These are phyloP conservation scores for Malurus cyaneus DNA, from an alignment of 2,113 vertebrate species.

Conservation along the genomic window DNA sequence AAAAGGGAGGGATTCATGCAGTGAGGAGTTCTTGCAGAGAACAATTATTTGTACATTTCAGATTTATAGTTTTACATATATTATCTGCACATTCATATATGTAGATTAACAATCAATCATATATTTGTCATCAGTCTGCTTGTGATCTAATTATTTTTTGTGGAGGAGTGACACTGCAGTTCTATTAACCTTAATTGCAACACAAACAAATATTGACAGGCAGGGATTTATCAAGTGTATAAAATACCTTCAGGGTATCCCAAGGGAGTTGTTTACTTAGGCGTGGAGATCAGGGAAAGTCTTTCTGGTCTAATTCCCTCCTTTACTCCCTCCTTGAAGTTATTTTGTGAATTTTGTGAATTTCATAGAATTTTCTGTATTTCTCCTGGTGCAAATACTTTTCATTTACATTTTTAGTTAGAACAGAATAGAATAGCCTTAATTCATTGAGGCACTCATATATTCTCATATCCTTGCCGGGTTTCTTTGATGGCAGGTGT, in stretches of 20 bases:
- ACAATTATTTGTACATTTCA: not conserved
- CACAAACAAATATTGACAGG: not conserved
- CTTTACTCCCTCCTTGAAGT: not conserved
- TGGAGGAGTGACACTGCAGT: not conserved
- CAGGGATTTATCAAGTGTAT: not conserved
- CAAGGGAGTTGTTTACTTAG: not conserved
- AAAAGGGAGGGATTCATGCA: not conserved
- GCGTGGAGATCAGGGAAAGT: not conserved
- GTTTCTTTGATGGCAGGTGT: not conserved
- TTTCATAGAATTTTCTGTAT: not conserved
- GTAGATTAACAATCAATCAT: not conserved
- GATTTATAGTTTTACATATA: not conserved
- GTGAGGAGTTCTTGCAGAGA: not conserved
- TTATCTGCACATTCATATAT: not conserved
- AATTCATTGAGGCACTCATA: not conserved
- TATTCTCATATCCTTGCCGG: rapidly evolving
- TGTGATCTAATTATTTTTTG: not conserved
- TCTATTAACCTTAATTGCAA: not conserved
- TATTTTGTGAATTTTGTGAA: not conserved
- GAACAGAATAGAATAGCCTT: not conserved
- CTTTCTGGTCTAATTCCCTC: not conserved
- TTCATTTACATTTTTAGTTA: not conserved
- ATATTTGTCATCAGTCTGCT: not conserved
- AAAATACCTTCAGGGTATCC: not conserved
- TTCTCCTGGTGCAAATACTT: not conserved